Evolutionary conservation across 2,888 invertebrate genomes (phyloP).

Genomic region (Coenonympha glycerion): DNA sequence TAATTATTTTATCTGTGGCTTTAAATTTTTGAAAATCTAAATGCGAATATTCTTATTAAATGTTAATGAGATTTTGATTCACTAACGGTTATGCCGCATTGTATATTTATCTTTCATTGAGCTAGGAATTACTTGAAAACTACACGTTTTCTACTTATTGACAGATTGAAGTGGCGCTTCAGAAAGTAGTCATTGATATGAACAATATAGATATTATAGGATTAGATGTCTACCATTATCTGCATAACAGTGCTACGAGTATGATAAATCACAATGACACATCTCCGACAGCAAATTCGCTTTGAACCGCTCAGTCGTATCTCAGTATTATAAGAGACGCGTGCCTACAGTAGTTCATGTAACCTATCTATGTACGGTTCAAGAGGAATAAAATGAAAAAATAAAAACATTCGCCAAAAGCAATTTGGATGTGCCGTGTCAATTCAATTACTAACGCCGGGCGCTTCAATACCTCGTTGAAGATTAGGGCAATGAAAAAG

Average conservation of each 20-base stretch:
- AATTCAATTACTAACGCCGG: conserved; percentile 47
- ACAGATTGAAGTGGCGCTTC: conserved; percentile 39
- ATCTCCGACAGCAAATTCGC: conserved; percentile 36
- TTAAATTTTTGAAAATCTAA: too few species aligned
- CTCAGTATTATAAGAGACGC: conserved; percentile 27
- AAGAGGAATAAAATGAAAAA: conserved; percentile 37
- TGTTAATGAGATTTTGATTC: too few species aligned
- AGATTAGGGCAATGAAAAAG: conserved; percentile 61
- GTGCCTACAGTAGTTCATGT: conserved; percentile 28
- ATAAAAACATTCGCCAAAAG: conserved; percentile 43
- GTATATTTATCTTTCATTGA: too few species aligned
- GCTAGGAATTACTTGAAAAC: too few species aligned
- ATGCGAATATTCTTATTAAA: too few species aligned
- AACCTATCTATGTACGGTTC: conserved; percentile 22
- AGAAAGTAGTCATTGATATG: conserved; percentile 35
- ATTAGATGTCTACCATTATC: conserved; percentile 39
- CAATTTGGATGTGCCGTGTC: conserved; percentile 49
- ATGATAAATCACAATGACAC: conserved; percentile 14
- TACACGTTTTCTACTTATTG: conserved; percentile 25
- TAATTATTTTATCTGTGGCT: too few species aligned
- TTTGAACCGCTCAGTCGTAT: conserved; percentile 12
- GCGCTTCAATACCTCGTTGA: conserved; percentile 41
- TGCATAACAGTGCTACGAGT: conserved; percentile 2
- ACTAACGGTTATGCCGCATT: too few species aligned
- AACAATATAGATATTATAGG: conserved; percentile 41